Percentiles rank a stretch among this genome's conserved stretches.
phyloP scores from a whole-genome alignment of 1,140 invertebrate genomes.

The Dermatophagoides farinae region DNA sequence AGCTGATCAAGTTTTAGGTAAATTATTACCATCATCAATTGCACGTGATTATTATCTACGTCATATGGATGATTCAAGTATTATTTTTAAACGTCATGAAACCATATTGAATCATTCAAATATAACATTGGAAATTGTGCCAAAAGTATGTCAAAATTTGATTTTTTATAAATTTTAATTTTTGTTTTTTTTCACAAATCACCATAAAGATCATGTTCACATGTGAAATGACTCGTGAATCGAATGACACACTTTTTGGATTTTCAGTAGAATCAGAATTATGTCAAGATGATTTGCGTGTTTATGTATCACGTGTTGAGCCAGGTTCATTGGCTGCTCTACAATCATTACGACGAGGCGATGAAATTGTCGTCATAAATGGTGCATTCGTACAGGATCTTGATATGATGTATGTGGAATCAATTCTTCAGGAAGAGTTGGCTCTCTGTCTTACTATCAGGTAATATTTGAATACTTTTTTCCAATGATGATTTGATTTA shows the following conservation, averaged over 20 bases:
- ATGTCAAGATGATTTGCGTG: conserved; percentile 81
- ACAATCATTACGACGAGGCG: conserved; percentile 85
- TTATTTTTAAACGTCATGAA: conserved; percentile 2
- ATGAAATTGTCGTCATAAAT: conserved; percentile 97
- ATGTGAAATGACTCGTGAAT: conserved; percentile 68
- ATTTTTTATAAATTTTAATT: background rate
- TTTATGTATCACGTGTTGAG: conserved; percentile 72
- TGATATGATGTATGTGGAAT: conserved; percentile 97
- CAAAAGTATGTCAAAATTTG: background rate
- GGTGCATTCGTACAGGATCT: conserved; percentile 88
- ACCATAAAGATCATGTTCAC: conserved; percentile 45
- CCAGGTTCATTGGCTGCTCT: conserved; percentile 63
- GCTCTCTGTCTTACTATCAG: conserved; percentile 84
- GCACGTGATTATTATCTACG: conserved; percentile 5
- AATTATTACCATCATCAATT: conserved; percentile 1
- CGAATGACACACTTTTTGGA: conserved; percentile 86
- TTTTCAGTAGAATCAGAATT: conserved; percentile 91
- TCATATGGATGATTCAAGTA: background rate
- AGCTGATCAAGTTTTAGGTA: background rate
- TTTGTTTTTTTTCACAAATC: background rate
- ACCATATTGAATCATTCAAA: background rate
- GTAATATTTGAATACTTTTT: too few species aligned
- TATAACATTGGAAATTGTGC: conserved; percentile 2
- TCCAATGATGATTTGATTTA: background rate
- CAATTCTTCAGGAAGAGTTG: conserved; percentile 78